Evolutionary conservation across 92 coral and sea anemone species (phyloP), one percentile per base, ranked within the genome.

Genomic region (Parazoanthus atlanticus): DNA sequence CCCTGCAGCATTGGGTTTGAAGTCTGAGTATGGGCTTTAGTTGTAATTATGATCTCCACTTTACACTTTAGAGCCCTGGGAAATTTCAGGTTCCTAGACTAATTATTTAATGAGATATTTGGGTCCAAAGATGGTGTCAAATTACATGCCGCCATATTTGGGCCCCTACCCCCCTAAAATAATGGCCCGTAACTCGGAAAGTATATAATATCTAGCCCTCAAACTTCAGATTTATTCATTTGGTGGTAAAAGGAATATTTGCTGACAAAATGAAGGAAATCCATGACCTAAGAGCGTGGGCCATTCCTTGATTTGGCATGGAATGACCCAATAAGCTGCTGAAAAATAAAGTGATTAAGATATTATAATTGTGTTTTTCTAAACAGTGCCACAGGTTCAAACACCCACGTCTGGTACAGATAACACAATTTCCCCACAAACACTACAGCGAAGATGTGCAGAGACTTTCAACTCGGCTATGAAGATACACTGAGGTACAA

Each of bases 401-500:
- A 70, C 75, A 10, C 75, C 38, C 7, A 70, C 75, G 0, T 73
- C 43, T 73, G 21, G 17, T 33, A 13, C 78, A 73, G n/a, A 6
- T 73, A 40, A 86, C 52, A 86, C 76, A 67, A 85, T 52, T 32
- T 81, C 88, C 54, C 82, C 91, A 32, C 61, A 61, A 65, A 84
- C 88, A 75, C 30, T 76, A 31, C 40, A 83, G 56, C 71, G 49
- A 36, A 78, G 85, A 85, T 77, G 74, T 40, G 64, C 58, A 23
- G 88, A 85, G 26, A 89, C 89, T 47, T 83, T 67, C 30, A 16
- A 66, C 46, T 71, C 78, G 12, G 89, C 94, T 32, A 71, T 86
- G 79, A 33, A 67, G 81, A 85, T 92, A 31, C 92, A n/a, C n/a
- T n/a, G n/a, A n/a, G 94, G 89, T 46, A 92, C 92, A 64, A 92